Conservation (phyloP, 2,113 vertebrate species). For the Myiopsitta monachus region DNA sequence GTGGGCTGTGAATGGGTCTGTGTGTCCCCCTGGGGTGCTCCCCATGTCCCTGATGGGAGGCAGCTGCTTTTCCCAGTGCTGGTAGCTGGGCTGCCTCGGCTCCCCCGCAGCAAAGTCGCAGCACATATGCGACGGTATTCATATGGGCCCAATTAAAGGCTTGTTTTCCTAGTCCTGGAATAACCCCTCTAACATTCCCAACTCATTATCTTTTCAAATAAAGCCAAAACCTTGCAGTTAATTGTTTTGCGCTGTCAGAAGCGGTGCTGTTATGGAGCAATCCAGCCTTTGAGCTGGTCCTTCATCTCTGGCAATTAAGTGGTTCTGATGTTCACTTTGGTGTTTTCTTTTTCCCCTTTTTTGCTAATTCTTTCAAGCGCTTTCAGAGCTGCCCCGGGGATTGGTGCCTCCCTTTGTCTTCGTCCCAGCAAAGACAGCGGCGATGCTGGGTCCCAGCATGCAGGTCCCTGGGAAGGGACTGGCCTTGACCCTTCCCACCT, state of each 20-base stretch:
- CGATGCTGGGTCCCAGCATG: rapidly evolving
- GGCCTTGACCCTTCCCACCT: not conserved
- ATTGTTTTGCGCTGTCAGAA: constrained; percentile 53
- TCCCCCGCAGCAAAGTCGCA: constrained; percentile 1
- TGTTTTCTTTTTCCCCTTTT: constrained; percentile 23
- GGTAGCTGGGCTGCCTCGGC: constrained; percentile 10
- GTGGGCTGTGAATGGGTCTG: not conserved
- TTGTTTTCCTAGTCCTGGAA: constrained; percentile 61
- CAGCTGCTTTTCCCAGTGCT: constrained; percentile 26
- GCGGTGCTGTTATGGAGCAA: constrained; percentile 21
- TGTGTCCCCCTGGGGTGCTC: not conserved
- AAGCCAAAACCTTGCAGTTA: constrained; percentile 54
- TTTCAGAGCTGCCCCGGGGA: not conserved
- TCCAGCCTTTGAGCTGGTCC: constrained; percentile 31
- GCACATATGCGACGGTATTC: constrained; percentile 44
- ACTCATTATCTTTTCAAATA: constrained; percentile 67
- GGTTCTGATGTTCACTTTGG: constrained; percentile 56
- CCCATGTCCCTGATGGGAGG: not conserved
- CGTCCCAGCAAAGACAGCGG: not conserved
- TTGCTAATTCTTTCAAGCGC: constrained; percentile 19
- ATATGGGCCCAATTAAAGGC: constrained; percentile 69
- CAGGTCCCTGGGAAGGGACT: not conserved
- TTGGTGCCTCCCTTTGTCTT: constrained; percentile 11
- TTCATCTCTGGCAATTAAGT: constrained; percentile 46
- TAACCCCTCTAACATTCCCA: constrained; percentile 58